Conservation (phyloP, 2,113 vertebrate genomes). For the Nipponia nippon region DNA sequence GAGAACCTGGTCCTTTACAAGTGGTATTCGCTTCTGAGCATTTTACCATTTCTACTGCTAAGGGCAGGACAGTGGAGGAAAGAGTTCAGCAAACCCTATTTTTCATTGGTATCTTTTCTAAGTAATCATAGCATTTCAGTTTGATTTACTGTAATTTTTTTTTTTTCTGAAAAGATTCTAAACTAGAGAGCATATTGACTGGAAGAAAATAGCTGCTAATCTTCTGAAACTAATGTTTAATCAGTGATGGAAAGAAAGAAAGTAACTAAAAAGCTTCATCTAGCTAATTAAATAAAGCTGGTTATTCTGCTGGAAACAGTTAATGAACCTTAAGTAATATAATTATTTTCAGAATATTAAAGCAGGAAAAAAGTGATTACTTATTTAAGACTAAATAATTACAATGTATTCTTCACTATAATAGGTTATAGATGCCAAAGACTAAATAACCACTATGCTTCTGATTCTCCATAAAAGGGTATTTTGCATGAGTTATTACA, state of each 20-base stretch:
- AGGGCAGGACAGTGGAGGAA: neutral
- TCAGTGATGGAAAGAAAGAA: constrained; percentile 60
- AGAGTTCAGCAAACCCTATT: neutral
- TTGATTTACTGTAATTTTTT: neutral
- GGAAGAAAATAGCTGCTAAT: constrained; percentile 40
- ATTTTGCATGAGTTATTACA: constrained; percentile 18
- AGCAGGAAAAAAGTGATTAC: constrained; percentile 60
- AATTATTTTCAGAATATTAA: constrained; percentile 68
- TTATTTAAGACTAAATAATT: constrained; percentile 67
- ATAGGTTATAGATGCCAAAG: constrained; percentile 22
- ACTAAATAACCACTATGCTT: neutral
- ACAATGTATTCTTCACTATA: constrained; percentile 22
- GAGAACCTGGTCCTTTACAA: neutral
- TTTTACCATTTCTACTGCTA: neutral
- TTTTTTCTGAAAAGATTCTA: neutral
- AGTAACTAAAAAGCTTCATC: constrained; percentile 57
- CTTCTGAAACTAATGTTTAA: constrained; percentile 64
- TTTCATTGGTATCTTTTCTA: neutral
- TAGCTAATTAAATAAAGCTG: constrained; percentile 66
- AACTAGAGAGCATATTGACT: constrained; percentile 27
- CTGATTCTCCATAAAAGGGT: neutral
- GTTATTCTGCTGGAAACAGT: constrained; percentile 65
- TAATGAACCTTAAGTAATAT: constrained; percentile 59
- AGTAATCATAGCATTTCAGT: neutral
- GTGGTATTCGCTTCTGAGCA: neutral